Base-by-base conservation (phyloP, 2,888 invertebrate species). In the Drosophila monieri region DNA sequence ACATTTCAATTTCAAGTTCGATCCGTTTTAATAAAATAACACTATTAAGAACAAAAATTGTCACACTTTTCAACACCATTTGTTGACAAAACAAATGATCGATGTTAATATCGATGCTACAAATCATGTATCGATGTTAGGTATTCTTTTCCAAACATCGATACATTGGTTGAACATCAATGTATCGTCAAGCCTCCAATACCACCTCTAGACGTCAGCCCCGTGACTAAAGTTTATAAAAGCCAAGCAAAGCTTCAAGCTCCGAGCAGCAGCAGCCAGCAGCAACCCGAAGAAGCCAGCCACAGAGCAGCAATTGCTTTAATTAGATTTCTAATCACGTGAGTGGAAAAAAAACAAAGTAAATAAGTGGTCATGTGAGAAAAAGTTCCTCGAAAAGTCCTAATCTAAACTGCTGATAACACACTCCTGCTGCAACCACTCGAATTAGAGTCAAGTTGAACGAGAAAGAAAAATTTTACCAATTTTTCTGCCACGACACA, bases 251-350 rank as follows among this genome's bases (percentile, higher is more conserved):
- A 73, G 77, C 81, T 70, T 80, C 71, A 53, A 68, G 71, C 75
- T 74, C 72, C 67, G 64, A 73, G 71, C 72, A 84, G 81, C 80
- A 84, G 85, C 80, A 83, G 74, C 73, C 81, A 83, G 76, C 74
- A 77, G 78, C 65, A 78, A 74, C 79, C 77, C 83, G 85, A 77
- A 18, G 83, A 89, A 71, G 87, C 83, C 79, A 86, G 87, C 87
- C 89, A 78, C 78, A 80, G 47, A 79, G 71, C 61, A 88, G 78
- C 95, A 70, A 59, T 86, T 95, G 95, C 95, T 95, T 95, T 95
- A 94, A 93, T 93, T 94, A 94, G 80, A 85, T 95, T 95, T 95
- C 95, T 93, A 94, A 95, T 94, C 94, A 94, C 94, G 95, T 95
- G 95, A 94, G 95, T 94, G 61, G 43, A 94, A 18, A 74, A 18